phyloP scores from a whole-genome alignment of 2,113 vertebrate species.

The Leucoraja erinaceus region DNA sequence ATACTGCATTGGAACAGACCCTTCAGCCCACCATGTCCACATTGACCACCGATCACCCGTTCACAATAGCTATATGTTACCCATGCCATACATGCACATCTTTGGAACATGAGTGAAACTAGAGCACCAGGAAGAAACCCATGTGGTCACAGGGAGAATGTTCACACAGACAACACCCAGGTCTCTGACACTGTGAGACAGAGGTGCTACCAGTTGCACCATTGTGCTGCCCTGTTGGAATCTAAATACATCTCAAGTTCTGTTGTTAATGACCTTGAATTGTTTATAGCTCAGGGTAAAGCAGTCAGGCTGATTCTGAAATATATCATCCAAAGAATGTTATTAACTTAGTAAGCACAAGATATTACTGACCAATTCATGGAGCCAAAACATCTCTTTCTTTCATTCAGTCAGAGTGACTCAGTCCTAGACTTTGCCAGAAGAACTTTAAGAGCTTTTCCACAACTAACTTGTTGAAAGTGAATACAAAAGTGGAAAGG shows the following conservation, averaged over 20 bases:
- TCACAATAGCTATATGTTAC: too few species aligned
- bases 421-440: not conserved
- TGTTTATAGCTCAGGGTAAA: not conserved
- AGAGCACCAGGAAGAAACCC: too few species aligned
- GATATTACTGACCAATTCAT: not conserved
- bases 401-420: not conserved
- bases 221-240: not conserved
- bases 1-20: too few species aligned
- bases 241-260: not conserved
- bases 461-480: not conserved
- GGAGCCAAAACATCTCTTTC: not conserved
- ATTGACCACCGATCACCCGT: too few species aligned
- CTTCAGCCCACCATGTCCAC: too few species aligned
- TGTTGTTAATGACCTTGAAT: not conserved
- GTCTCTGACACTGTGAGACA: too few species aligned
- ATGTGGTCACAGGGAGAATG: too few species aligned
- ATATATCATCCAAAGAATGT: slow-evolving; percentile 1
- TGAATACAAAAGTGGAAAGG: too few species aligned
- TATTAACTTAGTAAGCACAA: slow-evolving; percentile 25
- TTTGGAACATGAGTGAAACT: too few species aligned
- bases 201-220: too few species aligned
- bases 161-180: too few species aligned
- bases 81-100: too few species aligned
- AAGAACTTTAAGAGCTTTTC: not conserved
- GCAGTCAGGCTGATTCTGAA: not conserved